phyloP scores from a whole-genome alignment of 2,888 invertebrate genomes.

The Tuberolachnus salignus region DNA sequence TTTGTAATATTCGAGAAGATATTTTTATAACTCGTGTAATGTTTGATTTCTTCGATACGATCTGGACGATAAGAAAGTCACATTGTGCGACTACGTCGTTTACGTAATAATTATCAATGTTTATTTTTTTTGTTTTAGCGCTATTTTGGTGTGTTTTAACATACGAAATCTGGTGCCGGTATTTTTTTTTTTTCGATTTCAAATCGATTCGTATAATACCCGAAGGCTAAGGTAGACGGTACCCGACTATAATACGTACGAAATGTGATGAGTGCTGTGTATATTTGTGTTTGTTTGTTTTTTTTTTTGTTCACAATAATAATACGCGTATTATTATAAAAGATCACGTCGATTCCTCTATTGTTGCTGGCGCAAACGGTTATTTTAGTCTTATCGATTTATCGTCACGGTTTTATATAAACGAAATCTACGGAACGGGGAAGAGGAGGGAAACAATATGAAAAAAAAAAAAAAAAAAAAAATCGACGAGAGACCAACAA shows the following conservation, averaged over 20 bases:
- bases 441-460: neutral
- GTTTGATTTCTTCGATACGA: no score
- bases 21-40: no score
- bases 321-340: neutral
- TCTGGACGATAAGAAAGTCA: no score
- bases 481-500: conserved; percentile 49
- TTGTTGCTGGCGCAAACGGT: conserved; percentile 50
- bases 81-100: no score
- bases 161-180: no score
- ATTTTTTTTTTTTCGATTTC: no score
- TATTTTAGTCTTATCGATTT: conserved; percentile 56
- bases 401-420: conserved; percentile 51
- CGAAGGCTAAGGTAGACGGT: no score
- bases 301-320: neutral
- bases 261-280: neutral
- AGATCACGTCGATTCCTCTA: conserved; percentile 26
- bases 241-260: neutral
- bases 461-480: neutral
- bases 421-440: conserved; percentile 35
- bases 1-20: no score
- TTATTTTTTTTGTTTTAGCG: no score
- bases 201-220: no score
- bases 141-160: no score
- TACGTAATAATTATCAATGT: no score
- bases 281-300: conserved; percentile 11